Conservation (phyloP, 2,797 vertebrate species). For the Poliocrania exsul region DNA sequence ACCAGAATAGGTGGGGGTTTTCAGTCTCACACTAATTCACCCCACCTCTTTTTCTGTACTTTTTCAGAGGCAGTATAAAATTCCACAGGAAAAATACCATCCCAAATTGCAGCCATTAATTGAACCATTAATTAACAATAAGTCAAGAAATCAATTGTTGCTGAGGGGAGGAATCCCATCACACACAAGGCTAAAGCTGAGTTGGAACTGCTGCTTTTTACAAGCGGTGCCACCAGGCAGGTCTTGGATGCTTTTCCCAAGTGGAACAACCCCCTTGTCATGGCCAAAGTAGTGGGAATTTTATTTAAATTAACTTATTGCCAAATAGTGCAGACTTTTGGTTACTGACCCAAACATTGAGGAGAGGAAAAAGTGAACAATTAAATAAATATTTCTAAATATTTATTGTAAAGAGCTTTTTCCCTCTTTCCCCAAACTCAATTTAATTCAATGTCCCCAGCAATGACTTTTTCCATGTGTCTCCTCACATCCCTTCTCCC, state of each 20-base stretch:
- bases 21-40: not conserved
- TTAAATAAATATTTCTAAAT: not conserved
- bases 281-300: not conserved
- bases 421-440: not conserved
- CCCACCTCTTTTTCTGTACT: not conserved
- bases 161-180: not conserved
- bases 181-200: not conserved
- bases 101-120: not conserved
- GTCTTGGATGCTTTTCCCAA: not conserved
- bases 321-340: not conserved
- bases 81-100: not conserved
- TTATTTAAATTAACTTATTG: not conserved
- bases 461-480: not conserved
- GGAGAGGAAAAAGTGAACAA: not conserved
- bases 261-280: not conserved
- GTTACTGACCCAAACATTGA: rapidly evolving
- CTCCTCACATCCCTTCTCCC: not conserved
- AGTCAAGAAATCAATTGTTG: not conserved
- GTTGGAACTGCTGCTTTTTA: not conserved
- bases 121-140: not conserved
- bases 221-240: not conserved
- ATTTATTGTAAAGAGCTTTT: not conserved
- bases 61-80: not conserved
- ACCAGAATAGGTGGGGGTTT: not conserved
- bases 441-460: not conserved